Evolutionary conservation across 2,888 invertebrate species (phyloP), one percentile per base, ranked within the genome.

Genomic region (Dasypolia templi): DNA sequence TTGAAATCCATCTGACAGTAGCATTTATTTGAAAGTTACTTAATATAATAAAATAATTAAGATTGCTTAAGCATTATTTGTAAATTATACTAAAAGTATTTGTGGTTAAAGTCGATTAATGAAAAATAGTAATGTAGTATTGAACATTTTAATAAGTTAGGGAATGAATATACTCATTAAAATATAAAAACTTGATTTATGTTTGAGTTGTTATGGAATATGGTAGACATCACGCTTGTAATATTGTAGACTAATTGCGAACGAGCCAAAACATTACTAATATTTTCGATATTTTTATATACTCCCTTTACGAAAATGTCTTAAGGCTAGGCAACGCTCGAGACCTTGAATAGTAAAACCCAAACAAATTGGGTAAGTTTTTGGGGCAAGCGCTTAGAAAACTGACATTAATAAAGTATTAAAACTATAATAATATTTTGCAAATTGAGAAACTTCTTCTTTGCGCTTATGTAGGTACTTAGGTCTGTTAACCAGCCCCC

Each of bases 51-150:
- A 12, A 19, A 65, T 42, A 56, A 56, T 59, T 55, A 69, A 26
- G 11, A 71, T 42, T 22, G 14, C 2, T 2, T 17, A 29, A 11
- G 0, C 12, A 26, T 17, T 26, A 26, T 44, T 67, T 42, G 4
- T 42, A 44, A 67, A 44, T n/a, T 29, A 42, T 19, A 70, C 9
- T 32, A 22, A 44, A n/a, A 22, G 1, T 12, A n/a, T 39, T 39
- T 39, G 39, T 70, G 1, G n/a, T 9, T 49, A 32, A 42, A 51
- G 32, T 72, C 72, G 58, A 72, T 72, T 72, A 72, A 12, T 42
- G 7, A 26, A 26, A 44, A 22, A 11, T 19, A 42, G 12, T 32
- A 42, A 26, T n/a, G 3, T 42, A 42, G 49, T n/a, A 39, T 71
- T n/a, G 6, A 42, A n/a, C 29, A 44, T 26, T 19, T 39, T 9